Base-by-base conservation (phyloP, 2,888 invertebrate genomes). In the Stenodema calcarata region DNA sequence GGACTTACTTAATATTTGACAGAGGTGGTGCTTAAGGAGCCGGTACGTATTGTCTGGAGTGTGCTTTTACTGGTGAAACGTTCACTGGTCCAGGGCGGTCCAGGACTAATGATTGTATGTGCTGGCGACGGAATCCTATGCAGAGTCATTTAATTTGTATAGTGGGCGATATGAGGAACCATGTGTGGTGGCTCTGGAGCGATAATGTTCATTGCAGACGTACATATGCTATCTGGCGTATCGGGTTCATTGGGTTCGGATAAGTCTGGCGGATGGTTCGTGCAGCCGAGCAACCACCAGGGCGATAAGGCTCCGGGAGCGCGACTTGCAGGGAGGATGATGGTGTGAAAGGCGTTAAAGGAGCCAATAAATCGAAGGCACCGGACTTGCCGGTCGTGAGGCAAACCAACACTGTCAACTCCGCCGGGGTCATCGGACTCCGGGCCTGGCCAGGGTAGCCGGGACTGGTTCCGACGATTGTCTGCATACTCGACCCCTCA, bases 381-480 rank as follows among this genome's bases (percentile, higher is more conserved):
- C 27, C 18, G 80, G 80, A 80, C 78, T 78, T 35, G 44, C 42
- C 78, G 44, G 47, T 78, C 73, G 73, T 73, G 73, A 73, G 73
- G 47, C 44, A 50, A 50, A 35, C 54, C 80, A 50, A 50, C 80
- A 80, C 80, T 82, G 82, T 82, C 82, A 82, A 82, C 82, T 80
- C 18, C 28, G 62, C 82, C 23, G 82, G 41, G 82, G 62, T 82
- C 82, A 82, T 62, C 82, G 82, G 23, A 62, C 80, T 44, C 54
- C 69, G 42, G 62, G 50, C 47, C 18, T 42, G 78, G 78, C 78
- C 75, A 35, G 80, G 44, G 47, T 54, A 18, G 42, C 80, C 82
- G 62, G 82, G 82, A 82, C 82, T 82, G 82, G 82, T 82, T 82
- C 82, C 82, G 47, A 80, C 80, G 82, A 82, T 82, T 82, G 82